Evolutionary conservation across 2,888 invertebrate genomes (phyloP), one percentile per base, ranked within the genome.

Genomic region (Micoletzkya japonica): DNA sequence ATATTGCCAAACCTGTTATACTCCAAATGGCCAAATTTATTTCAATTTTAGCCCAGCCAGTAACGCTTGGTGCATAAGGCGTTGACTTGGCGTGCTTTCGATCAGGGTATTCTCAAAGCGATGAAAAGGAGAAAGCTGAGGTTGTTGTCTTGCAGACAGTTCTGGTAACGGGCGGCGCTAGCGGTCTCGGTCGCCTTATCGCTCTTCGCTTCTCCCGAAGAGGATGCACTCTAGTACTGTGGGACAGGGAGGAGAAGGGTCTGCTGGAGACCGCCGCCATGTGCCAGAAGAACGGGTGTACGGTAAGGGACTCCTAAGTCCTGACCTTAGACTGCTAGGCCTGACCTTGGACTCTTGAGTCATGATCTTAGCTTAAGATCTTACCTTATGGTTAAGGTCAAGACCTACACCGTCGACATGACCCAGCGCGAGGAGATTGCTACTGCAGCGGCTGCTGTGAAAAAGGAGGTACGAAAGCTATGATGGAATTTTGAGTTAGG

Each of bases 181-280:
- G 44, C 44, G 59, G 59, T 28, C 59, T 59, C 28, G 59, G 59
- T 1, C 39, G 59, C 4, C 37, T 59, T 4, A 59, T 59, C 17
- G 59, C 59, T 6, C 17, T 54, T n/a, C 64, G 64, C 2, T 37
- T 66, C 14, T 49, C 44, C n/a, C 17, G 6, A 2, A 10, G n/a
- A 60, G 60, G 60, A 26, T 28, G 14, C 1, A 50, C 17, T 20
- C 37, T 66, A 0, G 64, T 66, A 6, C 54, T 66, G 4, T 66
- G 64, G 64, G 64, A 66, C 37, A 30, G 64, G 4, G 64, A 66
- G 36, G 64, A 66, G 54, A 66, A 54, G 26, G 64, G 64, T 10
- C 54, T 66, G 36, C 10, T n/a, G 54, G 54, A 36, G 2, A n/a
- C 54, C 17, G 44, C 39, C 37, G 64, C 30, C 3, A 36, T n/a